Evolutionary conservation across 2,113 vertebrate genomes (phyloP), one percentile per base, ranked within the genome.

Genomic region (Sylvia atricapilla): DNA sequence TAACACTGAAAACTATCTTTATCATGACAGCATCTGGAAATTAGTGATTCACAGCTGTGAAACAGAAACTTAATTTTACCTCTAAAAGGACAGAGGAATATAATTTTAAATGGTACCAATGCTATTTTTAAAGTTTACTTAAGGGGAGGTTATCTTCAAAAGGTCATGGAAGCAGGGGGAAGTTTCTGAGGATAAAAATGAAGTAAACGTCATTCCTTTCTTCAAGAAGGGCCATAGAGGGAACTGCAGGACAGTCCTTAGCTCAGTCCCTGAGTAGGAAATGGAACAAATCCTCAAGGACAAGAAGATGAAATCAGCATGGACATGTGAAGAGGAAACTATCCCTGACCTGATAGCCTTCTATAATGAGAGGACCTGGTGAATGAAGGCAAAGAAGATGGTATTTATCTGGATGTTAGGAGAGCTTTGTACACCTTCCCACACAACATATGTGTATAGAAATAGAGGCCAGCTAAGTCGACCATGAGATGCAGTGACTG

Each of bases 1-100:
- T 73, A 85, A 56, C 60, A 82, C 56, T 49, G 24, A 2, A 39
- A 84, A 56, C 49, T 74, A 24, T 78, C 90, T 92, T 75, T 84
- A 79, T 58, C n/a, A 53, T 77, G 55, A 90, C n/a, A 92, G 30
- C n/a, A 70, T 60, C 73, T 84, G 52, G 89, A 84, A 92, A 90
- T 39, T 46, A 81, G 59, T 35, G 39, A 63, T 67, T 88, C 86
- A 68, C 21, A 86, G 63, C 59, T 86, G 46, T 44, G 39, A 89
- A 94, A 67, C 14, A 66, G 37, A 33, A 90, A 81, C 8, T 1
- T 74, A 70, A 74, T 55, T 90, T 84, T 21, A 69, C 30, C 19
- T 92, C 86, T 94, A 44, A 64, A 90, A 74, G 64, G 47, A 39
- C 33, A 92, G 60, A 64, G 35, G 70, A 89, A 82, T 10, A 60